A percentile compares a stretch with the other conserved stretches of the same genome.
phyloP scores from a whole-genome alignment of 2,113 vertebrate genomes.

The Chlorodrepanis virens region DNA sequence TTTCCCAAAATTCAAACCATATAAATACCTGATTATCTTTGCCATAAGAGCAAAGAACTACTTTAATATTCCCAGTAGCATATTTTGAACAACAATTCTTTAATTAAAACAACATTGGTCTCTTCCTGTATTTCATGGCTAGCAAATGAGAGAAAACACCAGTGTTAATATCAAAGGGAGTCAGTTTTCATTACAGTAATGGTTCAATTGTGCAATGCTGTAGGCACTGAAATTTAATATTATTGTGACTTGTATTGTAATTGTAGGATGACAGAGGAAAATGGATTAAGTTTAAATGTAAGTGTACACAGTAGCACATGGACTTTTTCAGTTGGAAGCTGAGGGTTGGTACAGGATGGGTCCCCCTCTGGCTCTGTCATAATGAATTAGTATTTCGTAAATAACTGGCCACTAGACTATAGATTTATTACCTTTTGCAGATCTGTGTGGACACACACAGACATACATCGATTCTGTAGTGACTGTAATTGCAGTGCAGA shows the following conservation, averaged over 20 bases:
- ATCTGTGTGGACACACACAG: not conserved
- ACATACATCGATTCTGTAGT: not conserved
- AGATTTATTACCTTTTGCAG: conserved; percentile 29
- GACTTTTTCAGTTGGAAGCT: conserved; percentile 28
- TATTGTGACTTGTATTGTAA: conserved; percentile 70
- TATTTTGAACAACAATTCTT: conserved; percentile 60
- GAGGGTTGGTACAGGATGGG: not conserved
- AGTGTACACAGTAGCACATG: conserved; percentile 26
- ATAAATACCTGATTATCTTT: conserved; percentile 45
- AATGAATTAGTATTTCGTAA: conserved; percentile 60
- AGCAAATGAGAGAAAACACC: conserved; percentile 67
- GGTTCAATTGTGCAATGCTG: conserved; percentile 62
- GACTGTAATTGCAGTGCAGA: conserved; percentile 10
- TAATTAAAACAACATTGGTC: conserved; percentile 58
- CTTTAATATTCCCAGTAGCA: conserved; percentile 44
- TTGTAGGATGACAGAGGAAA: conserved; percentile 71
- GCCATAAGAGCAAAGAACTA: not conserved
- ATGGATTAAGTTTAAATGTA: conserved; percentile 66
- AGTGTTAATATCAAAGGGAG: conserved; percentile 72
- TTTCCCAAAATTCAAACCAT: not conserved
- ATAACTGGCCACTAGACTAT: conserved; percentile 26
- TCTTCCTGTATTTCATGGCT: conserved; percentile 60
- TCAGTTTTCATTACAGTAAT: conserved; percentile 71
- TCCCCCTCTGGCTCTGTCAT: conserved; percentile 27
- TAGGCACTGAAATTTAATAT: conserved; percentile 77